Percentiles rank a stretch among this genome's conserved stretches.
Evolutionary conservation across 2,888 invertebrate species (phyloP).

Genomic region (Tenthredo notha): DNA sequence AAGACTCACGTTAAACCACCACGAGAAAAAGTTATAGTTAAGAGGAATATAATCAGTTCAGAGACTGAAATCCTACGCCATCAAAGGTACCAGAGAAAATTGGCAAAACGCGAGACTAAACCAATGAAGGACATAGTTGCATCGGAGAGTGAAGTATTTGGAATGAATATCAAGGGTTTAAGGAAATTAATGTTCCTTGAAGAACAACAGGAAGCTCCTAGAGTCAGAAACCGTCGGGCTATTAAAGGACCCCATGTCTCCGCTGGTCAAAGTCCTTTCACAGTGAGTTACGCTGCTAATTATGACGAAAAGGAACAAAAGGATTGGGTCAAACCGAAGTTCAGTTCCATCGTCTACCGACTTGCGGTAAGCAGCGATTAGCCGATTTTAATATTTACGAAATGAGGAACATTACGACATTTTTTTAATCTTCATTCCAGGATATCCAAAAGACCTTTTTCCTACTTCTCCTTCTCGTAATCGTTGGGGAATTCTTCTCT

Average conservation of each 20-base stretch:
- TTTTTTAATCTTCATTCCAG: conserved; percentile 71
- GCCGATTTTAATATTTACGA: neutral
- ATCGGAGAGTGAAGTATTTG: conserved; percentile 27
- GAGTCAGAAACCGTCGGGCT: conserved; percentile 59
- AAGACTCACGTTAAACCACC: conserved; percentile 66
- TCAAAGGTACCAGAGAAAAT: conserved; percentile 16
- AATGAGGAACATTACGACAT: neutral
- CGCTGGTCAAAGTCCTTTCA: conserved; percentile 86
- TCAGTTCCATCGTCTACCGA: conserved; percentile 95
- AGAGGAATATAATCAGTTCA: conserved; percentile 61
- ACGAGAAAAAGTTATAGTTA: conserved; percentile 68
- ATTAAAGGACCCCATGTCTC: conserved; percentile 56
- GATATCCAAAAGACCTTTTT: conserved; percentile 98
- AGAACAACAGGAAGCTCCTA: conserved; percentile 54
- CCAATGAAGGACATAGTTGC: conserved; percentile 29
- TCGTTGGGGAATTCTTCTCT: conserved; percentile 98
- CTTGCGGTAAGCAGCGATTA: conserved; percentile 75
- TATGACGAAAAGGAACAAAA: conserved; percentile 86
- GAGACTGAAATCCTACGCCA: conserved; percentile 27
- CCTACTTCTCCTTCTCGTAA: conserved; percentile 92
- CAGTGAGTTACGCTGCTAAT: conserved; percentile 88
- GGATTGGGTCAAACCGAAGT: conserved; percentile 93
- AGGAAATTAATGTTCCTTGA: conserved; percentile 58
- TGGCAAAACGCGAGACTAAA: conserved; percentile 51
- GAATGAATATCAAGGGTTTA: conserved; percentile 48